These are phyloP conservation scores for Aleiodes alternator DNA, from an alignment of 2,888 invertebrate species.

Conservation along the genomic window DNA sequence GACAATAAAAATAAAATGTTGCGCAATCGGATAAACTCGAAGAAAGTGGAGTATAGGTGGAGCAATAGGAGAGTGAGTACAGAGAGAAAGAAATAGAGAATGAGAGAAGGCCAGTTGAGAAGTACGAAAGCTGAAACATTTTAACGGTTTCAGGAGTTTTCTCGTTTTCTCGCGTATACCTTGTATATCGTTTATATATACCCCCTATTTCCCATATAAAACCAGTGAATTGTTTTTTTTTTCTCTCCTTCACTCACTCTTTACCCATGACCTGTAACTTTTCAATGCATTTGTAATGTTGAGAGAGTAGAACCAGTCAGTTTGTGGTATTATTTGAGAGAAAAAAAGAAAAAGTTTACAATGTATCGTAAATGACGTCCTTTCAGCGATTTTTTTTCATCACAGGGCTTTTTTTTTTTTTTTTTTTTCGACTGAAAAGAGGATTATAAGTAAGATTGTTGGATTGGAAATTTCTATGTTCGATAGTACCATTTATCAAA, in stretches of 20 bases:
- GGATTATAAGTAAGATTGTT: background rate
- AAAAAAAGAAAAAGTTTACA: conserved; percentile 11
- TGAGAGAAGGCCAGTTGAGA: conserved; percentile 6
- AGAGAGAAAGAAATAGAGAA: background rate
- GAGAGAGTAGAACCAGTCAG: conserved; percentile 12
- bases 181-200: conserved; percentile 30
- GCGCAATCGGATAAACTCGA: conserved; percentile 33
- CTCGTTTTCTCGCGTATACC: conserved; percentile 37
- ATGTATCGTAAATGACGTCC: conserved; percentile 19
- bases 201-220: conserved; percentile 20
- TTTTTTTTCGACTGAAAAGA: background rate
- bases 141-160: conserved; percentile 37
- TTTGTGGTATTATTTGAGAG: conserved; percentile 17
- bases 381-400: conserved; percentile 1
- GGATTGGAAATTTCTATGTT: background rate
- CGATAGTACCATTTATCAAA: conserved; percentile 4
- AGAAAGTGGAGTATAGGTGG: conserved; percentile 23
- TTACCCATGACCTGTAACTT: conserved; percentile 22
- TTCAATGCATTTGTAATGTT: conserved; percentile 33
- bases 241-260: background rate
- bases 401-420: background rate
- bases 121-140: conserved; percentile 23
- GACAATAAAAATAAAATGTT: conserved; percentile 31
- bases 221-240: conserved; percentile 24
- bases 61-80: background rate